Evolutionary conservation across 2,888 invertebrate genomes (phyloP).

Genomic region (Hyposoter dolosus): DNA sequence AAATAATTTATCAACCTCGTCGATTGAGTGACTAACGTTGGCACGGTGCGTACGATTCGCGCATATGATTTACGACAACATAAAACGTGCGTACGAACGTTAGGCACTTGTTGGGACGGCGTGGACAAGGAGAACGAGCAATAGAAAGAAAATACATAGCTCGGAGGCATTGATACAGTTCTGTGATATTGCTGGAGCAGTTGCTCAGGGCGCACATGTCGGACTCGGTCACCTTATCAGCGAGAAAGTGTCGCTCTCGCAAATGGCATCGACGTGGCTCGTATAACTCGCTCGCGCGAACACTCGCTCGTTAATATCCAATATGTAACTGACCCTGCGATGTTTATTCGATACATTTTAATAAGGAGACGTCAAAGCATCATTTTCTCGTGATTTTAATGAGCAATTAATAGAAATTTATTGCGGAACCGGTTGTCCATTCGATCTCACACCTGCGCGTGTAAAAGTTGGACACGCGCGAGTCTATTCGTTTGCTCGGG

Average conservation of each 20-base stretch:
- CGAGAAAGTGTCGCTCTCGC: constrained; percentile 32
- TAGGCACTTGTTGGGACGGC: constrained; percentile 15
- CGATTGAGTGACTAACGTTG: too few species aligned
- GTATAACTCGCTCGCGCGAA: constrained; percentile 51
- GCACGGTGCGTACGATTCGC: not conserved
- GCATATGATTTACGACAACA: constrained; percentile 61
- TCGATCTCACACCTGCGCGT: constrained; percentile 26
- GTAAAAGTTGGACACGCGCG: not conserved
- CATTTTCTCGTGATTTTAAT: constrained; percentile 63
- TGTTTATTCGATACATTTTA: constrained; percentile 61
- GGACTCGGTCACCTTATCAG: constrained; percentile 65
- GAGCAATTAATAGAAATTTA: constrained; percentile 67
- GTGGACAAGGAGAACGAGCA: constrained; percentile 24
- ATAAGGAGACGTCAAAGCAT: constrained; percentile 62
- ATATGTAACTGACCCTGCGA: constrained; percentile 30
- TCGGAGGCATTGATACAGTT: constrained; percentile 36
- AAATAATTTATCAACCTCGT: too few species aligned
- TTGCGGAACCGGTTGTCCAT: constrained; percentile 46
- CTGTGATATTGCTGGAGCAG: not conserved
- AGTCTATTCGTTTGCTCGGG: not conserved
- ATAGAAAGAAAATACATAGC: not conserved
- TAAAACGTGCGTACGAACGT: constrained; percentile 49
- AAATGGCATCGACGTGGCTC: constrained; percentile 18
- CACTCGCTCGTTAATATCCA: constrained; percentile 48
- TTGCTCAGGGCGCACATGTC: constrained; percentile 22